Percentiles rank a stretch among this genome's conserved stretches.
phyloP scores from a whole-genome alignment of 1,140 invertebrate genomes.

The Microplitis mediator region DNA sequence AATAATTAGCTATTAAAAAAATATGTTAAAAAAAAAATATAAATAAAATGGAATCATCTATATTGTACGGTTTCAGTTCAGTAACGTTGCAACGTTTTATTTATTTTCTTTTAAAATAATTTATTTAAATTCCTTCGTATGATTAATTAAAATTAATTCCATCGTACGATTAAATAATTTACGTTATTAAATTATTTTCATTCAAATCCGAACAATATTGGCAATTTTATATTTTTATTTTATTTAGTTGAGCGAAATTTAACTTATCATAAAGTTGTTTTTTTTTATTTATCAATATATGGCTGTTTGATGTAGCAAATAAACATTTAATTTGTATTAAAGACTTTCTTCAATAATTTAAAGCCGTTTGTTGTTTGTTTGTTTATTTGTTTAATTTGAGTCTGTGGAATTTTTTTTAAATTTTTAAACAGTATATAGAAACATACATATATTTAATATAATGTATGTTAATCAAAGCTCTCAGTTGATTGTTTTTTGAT shows the following conservation, averaged over 20 bases:
- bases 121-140: constrained; percentile 1
- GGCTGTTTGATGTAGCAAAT: neutral
- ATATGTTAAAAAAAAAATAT: too few species aligned
- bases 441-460: constrained; percentile 13
- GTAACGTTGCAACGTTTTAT: neutral
- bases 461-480: constrained; percentile 57
- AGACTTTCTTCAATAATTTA: neutral
- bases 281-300: too few species aligned
- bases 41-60: too few species aligned
- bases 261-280: neutral
- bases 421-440: neutral
- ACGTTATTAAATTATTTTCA: constrained; percentile 6
- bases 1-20: too few species aligned
- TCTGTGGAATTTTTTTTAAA: neutral
- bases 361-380: neutral
- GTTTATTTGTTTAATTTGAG: neutral
- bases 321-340: neutral
- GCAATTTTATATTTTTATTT: neutral
- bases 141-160: constrained; percentile 18
- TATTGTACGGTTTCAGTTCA: too few species aligned
- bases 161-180: neutral
- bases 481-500: constrained; percentile 55
- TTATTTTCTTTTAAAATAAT: neutral
- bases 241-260: neutral
- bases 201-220: neutral